phyloP scores from a whole-genome alignment of 2,113 vertebrate genomes.

The Brachionichthys hirsutus region DNA sequence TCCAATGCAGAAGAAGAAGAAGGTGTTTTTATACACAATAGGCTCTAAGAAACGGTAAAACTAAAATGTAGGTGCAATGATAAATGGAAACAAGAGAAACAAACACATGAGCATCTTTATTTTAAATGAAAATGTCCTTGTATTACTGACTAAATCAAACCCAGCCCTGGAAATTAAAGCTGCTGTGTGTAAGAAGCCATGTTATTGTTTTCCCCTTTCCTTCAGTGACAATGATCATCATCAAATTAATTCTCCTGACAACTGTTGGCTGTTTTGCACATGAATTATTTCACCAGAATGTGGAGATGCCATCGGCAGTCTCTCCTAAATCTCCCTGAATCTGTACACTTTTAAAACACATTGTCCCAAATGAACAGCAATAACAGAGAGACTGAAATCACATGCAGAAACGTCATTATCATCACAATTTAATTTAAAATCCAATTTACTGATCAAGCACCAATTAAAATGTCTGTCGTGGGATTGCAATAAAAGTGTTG shows the following conservation, averaged over 20 bases:
- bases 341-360: conserved; percentile 1
- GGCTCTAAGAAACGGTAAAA: conserved; percentile 45
- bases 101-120: conserved; percentile 36
- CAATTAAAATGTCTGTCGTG: conserved; percentile 24
- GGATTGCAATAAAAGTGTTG: background rate
- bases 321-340: conserved; percentile 1
- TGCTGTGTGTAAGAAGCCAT: conserved; percentile 16
- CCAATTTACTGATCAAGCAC: conserved; percentile 8
- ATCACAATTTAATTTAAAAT: conserved; percentile 4
- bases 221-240: conserved; percentile 31
- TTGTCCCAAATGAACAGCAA: background rate
- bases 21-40: conserved; percentile 53
- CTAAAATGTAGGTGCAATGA: conserved; percentile 44
- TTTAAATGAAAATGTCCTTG: conserved; percentile 37
- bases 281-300: conserved; percentile 33
- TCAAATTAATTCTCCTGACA: conserved; percentile 33
- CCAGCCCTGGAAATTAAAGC: conserved; percentile 41
- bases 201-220: conserved; percentile 16
- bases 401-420: background rate
- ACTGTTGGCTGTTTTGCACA: conserved; percentile 23
- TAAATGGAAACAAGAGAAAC: conserved; percentile 32
- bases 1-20: conserved; percentile 42
- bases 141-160: conserved; percentile 29
- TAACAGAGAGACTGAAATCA: conserved; percentile 1
- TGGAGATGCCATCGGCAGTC: background rate